These are phyloP conservation scores for Gorsachius magnificus DNA, from an alignment of 2,797 vertebrate species.

Conservation along the genomic window DNA sequence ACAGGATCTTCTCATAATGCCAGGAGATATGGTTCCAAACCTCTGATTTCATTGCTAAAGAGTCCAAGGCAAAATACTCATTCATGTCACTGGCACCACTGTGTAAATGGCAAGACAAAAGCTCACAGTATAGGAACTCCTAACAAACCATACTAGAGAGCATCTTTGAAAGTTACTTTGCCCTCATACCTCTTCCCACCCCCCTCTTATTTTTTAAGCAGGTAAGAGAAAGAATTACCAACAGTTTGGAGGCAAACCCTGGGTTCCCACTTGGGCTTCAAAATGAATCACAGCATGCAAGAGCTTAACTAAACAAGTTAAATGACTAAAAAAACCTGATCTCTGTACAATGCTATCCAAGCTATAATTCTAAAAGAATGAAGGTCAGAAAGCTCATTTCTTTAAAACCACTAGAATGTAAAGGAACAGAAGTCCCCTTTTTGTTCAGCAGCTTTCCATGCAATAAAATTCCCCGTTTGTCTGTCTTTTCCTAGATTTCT, in stretches of 20 bases:
- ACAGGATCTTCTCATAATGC: not conserved
- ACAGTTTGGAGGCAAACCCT: not conserved
- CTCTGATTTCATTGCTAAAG: not conserved
- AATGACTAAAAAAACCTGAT: not conserved
- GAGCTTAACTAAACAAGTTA: not conserved
- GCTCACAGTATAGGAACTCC: not conserved
- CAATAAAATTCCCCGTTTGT: constrained; percentile 20
- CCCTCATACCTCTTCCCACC: not conserved
- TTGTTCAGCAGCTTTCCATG: constrained; percentile 22
- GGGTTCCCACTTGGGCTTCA: not conserved
- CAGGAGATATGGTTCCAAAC: not conserved
- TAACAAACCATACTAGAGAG: not conserved
- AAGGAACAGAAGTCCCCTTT: constrained; percentile 5
- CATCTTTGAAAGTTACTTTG: not conserved
- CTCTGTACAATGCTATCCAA: not conserved
- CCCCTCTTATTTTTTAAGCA: not conserved
- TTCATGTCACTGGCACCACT: not conserved
- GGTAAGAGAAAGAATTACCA: not conserved
- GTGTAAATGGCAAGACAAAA: not conserved
- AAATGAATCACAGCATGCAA: not conserved
- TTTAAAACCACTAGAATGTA: not conserved
- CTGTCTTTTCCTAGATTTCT: not conserved
- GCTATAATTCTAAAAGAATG: not conserved
- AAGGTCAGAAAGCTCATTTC: not conserved
- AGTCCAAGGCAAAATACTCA: not conserved